Evolutionary conservation across 2,113 vertebrate genomes (phyloP).

Genomic region (Suncus etruscus): DNA sequence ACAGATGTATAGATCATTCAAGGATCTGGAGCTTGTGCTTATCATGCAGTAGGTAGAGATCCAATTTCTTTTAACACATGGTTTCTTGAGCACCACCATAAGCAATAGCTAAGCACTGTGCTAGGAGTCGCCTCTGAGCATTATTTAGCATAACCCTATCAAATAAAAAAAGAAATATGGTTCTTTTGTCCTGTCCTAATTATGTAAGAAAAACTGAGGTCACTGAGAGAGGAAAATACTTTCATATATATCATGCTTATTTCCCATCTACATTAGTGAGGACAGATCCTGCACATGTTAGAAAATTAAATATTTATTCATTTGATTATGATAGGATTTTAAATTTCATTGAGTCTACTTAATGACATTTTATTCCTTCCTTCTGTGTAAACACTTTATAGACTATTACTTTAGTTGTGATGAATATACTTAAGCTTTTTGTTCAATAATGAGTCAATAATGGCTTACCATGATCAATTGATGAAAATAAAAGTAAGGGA

Average conservation of each 20-base stretch:
- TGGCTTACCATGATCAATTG: conserved; percentile 7
- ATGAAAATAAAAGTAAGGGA: conserved; percentile 11
- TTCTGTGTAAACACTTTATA: conserved; percentile 14
- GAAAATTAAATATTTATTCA: conserved; percentile 66
- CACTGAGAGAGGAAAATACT: not conserved
- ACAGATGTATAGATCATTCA: too few relatives aligned
- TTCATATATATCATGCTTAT: not conserved
- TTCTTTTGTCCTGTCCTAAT: not conserved
- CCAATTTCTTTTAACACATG: too few relatives aligned
- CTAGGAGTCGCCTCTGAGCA: too few relatives aligned
- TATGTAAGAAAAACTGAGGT: not conserved
- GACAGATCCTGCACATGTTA: not conserved
- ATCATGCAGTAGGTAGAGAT: too few relatives aligned
- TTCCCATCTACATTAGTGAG: not conserved
- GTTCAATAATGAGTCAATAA: conserved; percentile 25
- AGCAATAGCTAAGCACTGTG: too few relatives aligned
- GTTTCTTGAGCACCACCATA: too few relatives aligned
- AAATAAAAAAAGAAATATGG: not conserved
- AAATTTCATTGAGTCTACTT: conserved; percentile 33
- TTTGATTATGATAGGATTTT: conserved; percentile 34
- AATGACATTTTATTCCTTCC: not conserved
- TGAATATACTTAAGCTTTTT: conserved; percentile 43
- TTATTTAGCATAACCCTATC: too few relatives aligned
- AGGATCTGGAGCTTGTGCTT: too few relatives aligned
- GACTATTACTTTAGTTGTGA: conserved; percentile 35